Evolutionary conservation across 2,797 vertebrate genomes (phyloP).

Genomic region (Enteromius viviparus): DNA sequence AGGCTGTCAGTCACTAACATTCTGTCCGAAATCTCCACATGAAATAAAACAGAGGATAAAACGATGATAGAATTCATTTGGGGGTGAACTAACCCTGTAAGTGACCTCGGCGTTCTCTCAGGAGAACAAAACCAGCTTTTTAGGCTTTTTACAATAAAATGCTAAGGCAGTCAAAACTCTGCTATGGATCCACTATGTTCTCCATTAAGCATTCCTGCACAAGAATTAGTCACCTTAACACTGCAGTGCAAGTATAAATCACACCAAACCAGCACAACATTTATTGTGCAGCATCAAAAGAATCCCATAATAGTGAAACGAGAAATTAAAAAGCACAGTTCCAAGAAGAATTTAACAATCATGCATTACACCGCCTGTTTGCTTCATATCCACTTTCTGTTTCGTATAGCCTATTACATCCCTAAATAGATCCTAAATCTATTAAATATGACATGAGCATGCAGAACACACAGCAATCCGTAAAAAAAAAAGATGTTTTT

Average conservation of each 20-base stretch:
- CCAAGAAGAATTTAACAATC: slow-evolving; percentile 1
- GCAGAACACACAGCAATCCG: background rate
- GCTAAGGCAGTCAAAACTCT: background rate
- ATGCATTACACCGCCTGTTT: background rate
- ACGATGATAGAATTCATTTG: background rate
- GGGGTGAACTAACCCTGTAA: slow-evolving; percentile 1
- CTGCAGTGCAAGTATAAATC: slow-evolving; percentile 59
- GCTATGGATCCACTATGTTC: slow-evolving; percentile 6
- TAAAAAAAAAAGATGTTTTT: background rate
- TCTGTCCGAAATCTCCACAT: background rate
- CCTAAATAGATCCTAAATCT: background rate
- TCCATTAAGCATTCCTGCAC: slow-evolving; percentile 57
- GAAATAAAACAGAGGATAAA: background rate
- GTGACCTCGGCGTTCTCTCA: slow-evolving; percentile 23
- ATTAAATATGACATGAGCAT: background rate
- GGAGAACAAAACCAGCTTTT: slow-evolving; percentile 17
- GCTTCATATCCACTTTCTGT: slow-evolving; percentile 17
- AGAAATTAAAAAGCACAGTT: background rate
- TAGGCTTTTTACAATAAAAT: background rate
- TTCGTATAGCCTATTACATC: background rate
- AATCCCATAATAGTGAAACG: background rate
- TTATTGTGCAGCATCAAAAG: background rate
- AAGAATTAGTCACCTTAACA: slow-evolving; percentile 72
- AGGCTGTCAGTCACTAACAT: background rate
- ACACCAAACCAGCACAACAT: background rate